Evolutionary conservation across 1,140 invertebrate species (phyloP).

Genomic region (Drosophila rufa): DNA sequence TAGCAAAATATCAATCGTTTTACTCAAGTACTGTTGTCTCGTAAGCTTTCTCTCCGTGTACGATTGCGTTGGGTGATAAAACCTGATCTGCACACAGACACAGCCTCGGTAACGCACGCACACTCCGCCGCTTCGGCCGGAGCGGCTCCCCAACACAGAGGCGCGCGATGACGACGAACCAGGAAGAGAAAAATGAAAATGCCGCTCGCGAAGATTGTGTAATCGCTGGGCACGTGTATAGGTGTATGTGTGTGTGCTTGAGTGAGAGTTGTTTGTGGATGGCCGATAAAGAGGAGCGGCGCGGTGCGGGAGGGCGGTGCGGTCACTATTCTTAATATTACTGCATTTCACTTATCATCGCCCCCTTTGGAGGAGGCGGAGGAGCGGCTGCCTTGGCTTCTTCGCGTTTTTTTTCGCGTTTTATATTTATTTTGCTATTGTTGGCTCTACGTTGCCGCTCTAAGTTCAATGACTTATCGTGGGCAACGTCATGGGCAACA

Average conservation of each 20-base stretch:
- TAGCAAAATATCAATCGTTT: neutral
- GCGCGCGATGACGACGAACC: conserved; percentile 71
- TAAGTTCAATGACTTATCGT: conserved; percentile 81
- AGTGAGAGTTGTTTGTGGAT: conserved; percentile 75
- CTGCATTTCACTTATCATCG: conserved; percentile 80
- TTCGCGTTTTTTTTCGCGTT: conserved; percentile 43
- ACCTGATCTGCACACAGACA: conserved; percentile 67
- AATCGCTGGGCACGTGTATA: conserved; percentile 60
- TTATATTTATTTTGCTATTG: conserved; percentile 66
- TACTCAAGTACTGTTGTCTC: no score
- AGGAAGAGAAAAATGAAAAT: conserved; percentile 84
- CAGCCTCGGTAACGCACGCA: conserved; percentile 30
- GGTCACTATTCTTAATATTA: conserved; percentile 49
- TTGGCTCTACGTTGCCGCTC: conserved; percentile 37
- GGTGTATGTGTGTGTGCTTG: conserved; percentile 32
- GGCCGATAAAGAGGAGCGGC: conserved; percentile 4
- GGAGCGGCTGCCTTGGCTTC: conserved; percentile 33
- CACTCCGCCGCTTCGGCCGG: conserved; percentile 19
- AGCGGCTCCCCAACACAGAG: conserved; percentile 40
- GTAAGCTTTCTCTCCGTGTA: conserved; percentile 25
- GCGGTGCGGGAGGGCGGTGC: conserved; percentile 1
- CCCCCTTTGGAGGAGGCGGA: conserved; percentile 2
- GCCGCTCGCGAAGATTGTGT: conserved; percentile 78
- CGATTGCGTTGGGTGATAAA: conserved; percentile 78
- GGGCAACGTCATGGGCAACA: conserved; percentile 77